A percentile compares a stretch with the other conserved stretches of the same genome.
Conservation (phyloP, 2,888 invertebrate genomes). For the Caenorhabditis sp. region DNA sequence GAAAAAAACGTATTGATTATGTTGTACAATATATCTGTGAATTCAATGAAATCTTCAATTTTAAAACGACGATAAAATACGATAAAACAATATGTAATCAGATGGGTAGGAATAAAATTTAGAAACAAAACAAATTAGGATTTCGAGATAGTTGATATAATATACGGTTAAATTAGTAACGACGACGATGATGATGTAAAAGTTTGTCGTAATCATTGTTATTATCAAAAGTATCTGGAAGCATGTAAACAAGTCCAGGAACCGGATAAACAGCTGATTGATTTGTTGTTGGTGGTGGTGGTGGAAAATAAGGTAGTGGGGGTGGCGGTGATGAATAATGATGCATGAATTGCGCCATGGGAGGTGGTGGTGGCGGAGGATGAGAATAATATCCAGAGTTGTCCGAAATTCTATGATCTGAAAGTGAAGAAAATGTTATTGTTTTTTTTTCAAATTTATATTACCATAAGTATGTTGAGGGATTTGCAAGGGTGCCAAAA, state of each 20-base stretch:
- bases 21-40: not conserved
- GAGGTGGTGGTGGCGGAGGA: not conserved
- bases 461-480: not conserved
- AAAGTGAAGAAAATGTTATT: too few species aligned
- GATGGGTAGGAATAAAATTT: not conserved
- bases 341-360: slow-evolving; percentile 5
- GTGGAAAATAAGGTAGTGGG: slow-evolving; percentile 1
- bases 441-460: too few species aligned
- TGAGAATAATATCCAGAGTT: too few species aligned
- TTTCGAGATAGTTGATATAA: not conserved
- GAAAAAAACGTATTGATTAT: not conserved
- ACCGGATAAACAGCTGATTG: not conserved
- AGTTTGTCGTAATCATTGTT: not conserved
- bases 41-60: slow-evolving; percentile 3
- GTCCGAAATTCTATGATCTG: too few species aligned
- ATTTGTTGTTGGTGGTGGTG: slow-evolving; percentile 3
- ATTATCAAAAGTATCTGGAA: not conserved
- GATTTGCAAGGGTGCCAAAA: not conserved
- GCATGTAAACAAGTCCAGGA: slow-evolving; percentile 7
- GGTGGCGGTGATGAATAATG: not conserved
- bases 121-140: not conserved
- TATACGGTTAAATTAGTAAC: not conserved
- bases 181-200: not conserved
- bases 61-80: slow-evolving; percentile 3
- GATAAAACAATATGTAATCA: not conserved